phyloP scores from a whole-genome alignment of 2,113 vertebrate genomes.

The Stigmatopora nigra region DNA sequence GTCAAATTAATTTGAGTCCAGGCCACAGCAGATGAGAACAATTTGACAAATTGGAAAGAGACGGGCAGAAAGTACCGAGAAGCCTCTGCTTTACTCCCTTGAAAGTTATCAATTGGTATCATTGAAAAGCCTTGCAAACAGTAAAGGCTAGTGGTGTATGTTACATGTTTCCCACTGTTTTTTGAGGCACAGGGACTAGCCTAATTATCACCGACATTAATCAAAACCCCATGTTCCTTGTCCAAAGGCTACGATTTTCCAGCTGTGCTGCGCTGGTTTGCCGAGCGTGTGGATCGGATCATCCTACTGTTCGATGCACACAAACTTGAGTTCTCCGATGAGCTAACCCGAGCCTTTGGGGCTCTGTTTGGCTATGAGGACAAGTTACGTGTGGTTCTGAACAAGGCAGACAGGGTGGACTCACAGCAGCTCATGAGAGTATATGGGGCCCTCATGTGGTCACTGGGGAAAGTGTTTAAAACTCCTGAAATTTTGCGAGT shows the following conservation, averaged over 20 bases:
- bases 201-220: constrained; percentile 30
- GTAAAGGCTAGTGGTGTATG: constrained; percentile 33
- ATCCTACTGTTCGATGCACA: constrained; percentile 87
- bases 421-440: constrained; percentile 87
- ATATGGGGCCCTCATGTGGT: constrained; percentile 91
- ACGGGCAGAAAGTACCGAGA: constrained; percentile 14
- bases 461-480: constrained; percentile 81
- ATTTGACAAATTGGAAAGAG: constrained; percentile 22
- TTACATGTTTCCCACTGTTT: constrained; percentile 18
- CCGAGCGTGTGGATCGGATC: constrained; percentile 84
- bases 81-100: constrained; percentile 35
- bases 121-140: constrained; percentile 39
- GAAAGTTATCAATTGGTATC: constrained; percentile 47
- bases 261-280: constrained; percentile 83
- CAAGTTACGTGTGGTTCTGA: constrained; percentile 86
- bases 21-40: constrained; percentile 21
- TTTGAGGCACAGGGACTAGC: constrained; percentile 19
- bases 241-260: constrained; percentile 81
- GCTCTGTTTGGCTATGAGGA: constrained; percentile 83
- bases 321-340: constrained; percentile 88
- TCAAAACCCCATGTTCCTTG: constrained; percentile 38
- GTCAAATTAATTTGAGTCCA: constrained; percentile 13
- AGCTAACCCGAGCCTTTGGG: constrained; percentile 80
- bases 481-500: constrained; percentile 83
- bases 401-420: constrained; percentile 87